Conservation (phyloP, 2,888 invertebrate species). For the Stenoptilia bipunctidactyla region DNA sequence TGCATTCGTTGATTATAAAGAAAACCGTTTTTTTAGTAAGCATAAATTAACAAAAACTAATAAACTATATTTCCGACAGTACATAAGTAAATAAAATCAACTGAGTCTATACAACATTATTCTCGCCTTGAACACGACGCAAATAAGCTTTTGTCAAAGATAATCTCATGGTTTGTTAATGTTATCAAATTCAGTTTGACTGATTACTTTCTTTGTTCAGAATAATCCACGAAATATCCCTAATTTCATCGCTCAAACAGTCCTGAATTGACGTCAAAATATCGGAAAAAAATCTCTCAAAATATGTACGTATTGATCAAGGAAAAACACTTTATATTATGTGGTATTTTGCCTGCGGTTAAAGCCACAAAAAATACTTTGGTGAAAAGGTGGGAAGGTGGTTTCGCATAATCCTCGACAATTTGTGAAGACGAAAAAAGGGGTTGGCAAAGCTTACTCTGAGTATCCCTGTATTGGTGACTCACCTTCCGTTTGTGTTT, state of each 20-base stretch:
- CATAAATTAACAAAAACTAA: too few species aligned
- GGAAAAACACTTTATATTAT: conserved; percentile 49
- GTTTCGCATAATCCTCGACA: conserved; percentile 59
- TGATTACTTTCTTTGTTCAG: too few species aligned
- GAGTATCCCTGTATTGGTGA: conserved; percentile 27
- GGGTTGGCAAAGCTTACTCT: conserved; percentile 30
- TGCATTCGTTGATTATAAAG: too few species aligned
- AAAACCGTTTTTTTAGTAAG: too few species aligned
- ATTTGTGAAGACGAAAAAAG: conserved; percentile 62
- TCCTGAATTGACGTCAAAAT: conserved; percentile 28
- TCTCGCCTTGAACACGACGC: too few species aligned
- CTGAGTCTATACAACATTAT: too few species aligned
- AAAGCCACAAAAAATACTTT: conserved; percentile 57
- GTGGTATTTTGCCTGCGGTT: conserved; percentile 37
- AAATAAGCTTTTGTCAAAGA: too few species aligned
- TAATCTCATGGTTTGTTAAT: too few species aligned
- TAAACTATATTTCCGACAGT: too few species aligned
- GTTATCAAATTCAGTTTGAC: too few species aligned
- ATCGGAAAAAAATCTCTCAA: conserved; percentile 30
- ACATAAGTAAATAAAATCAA: too few species aligned
- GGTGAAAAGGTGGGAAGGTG: conserved; percentile 60
- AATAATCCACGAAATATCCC: conserved; percentile 12
- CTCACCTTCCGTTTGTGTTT: conserved; percentile 48
- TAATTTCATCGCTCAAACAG: conserved; percentile 25
- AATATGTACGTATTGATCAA: conserved; percentile 36